Percentiles rank a stretch among this genome's conserved stretches.
Evolutionary conservation across 2,888 invertebrate species (phyloP).

Genomic region (Eurytoma adleriae): DNA sequence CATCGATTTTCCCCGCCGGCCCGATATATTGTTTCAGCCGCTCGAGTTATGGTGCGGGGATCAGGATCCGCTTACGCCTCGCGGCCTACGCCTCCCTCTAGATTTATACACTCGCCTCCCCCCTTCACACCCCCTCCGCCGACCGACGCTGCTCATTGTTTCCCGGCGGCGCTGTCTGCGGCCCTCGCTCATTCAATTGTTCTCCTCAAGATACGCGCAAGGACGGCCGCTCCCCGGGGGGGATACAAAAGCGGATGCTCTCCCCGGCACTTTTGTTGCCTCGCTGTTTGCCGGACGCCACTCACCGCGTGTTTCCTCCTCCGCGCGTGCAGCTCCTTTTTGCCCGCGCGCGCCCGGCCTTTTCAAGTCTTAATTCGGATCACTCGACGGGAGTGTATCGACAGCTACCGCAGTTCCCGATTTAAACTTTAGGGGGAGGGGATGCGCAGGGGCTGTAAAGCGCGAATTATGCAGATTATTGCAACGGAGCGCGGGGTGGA

Average conservation of each 20-base stretch:
- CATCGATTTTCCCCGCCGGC: conserved; percentile 49
- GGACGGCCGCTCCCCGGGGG: neutral
- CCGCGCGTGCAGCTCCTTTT: neutral
- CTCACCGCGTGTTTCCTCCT: neutral
- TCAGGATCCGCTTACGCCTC: conserved; percentile 2
- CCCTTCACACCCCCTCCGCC: no score
- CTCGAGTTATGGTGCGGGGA: conserved; percentile 22
- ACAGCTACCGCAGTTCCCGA: no score
- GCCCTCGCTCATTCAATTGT: conserved; percentile 22
- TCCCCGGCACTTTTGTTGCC: conserved; percentile 7
- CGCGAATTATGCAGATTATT: no score
- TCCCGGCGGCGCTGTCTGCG: neutral
- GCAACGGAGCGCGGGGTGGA: no score
- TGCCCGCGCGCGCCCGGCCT: neutral
- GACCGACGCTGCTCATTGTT: neutral
- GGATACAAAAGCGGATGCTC: conserved; percentile 29
- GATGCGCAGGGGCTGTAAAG: no score
- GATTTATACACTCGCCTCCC: neutral
- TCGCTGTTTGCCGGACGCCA: conserved; percentile 36
- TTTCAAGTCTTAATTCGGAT: conserved; percentile 10
- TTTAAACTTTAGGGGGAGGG: no score
- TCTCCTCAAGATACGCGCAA: conserved; percentile 14
- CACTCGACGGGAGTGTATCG: neutral
- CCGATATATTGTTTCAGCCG: conserved; percentile 25
- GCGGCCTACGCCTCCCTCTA: neutral